Conservation (phyloP, 1,140 invertebrate species). For the Acyrthosiphon pisum region DNA sequence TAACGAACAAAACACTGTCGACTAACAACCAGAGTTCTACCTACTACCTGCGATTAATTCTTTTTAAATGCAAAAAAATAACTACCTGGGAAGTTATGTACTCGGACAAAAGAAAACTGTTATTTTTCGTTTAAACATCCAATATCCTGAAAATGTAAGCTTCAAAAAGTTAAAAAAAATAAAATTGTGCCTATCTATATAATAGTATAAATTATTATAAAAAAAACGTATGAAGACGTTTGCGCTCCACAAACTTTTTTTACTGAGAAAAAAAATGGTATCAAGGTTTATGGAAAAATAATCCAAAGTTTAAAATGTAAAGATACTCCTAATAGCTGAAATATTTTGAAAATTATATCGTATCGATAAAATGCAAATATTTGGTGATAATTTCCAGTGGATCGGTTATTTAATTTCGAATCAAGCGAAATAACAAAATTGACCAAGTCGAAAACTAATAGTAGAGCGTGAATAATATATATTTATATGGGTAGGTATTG, state of each 20-base stretch:
- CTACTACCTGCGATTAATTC: not conserved
- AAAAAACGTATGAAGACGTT: not conserved
- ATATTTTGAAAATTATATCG: not conserved
- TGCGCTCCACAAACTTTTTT: not conserved
- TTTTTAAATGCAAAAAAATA: not conserved
- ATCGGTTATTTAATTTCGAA: not conserved
- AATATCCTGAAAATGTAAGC: not conserved
- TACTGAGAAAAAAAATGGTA: not conserved
- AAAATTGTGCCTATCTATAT: not conserved
- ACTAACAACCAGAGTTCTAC: not conserved
- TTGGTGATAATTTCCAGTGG: not conserved
- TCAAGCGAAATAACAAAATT: not conserved
- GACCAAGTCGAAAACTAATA: not conserved
- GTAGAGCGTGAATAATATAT: not conserved
- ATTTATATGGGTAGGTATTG: not conserved
- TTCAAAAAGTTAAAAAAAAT: not conserved
- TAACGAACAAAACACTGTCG: too few species aligned
- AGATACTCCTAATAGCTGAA: not conserved
- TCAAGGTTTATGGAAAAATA: not conserved
- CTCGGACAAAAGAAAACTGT: not conserved
- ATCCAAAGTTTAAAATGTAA: not conserved
- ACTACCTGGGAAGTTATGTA: not conserved
- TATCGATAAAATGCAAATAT: not conserved
- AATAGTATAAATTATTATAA: not conserved
- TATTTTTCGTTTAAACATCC: not conserved